phyloP scores from a whole-genome alignment of 2,797 vertebrate species.

The Pelodytes ibericus region DNA sequence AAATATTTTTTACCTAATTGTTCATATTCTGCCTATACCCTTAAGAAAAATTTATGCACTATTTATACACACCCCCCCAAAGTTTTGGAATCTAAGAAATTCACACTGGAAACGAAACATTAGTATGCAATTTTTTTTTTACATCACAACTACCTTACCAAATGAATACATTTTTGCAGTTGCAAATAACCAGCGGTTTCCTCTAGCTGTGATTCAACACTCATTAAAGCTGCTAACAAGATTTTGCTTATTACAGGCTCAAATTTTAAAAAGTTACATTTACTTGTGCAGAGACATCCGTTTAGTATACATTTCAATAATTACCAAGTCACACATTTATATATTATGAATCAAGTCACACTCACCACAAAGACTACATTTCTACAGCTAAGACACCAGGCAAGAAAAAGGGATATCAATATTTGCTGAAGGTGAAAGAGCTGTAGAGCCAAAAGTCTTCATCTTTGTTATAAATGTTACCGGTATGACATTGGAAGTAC shows the following conservation, averaged over 20 bases:
- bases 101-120: slow-evolving; percentile 59
- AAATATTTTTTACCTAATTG: no score
- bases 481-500: no score
- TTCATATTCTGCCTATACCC: no score
- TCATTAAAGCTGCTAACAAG: slow-evolving; percentile 62
- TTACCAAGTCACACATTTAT: slow-evolving; percentile 40
- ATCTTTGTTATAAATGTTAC: no score
- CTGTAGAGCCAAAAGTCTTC: no score
- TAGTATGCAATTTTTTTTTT: slow-evolving; percentile 48
- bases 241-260: slow-evolving; percentile 60
- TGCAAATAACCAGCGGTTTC: slow-evolving; percentile 56
- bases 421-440: not conserved
- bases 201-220: slow-evolving; percentile 60
- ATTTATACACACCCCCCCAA: slow-evolving; percentile 5
- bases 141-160: slow-evolving; percentile 50
- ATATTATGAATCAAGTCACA: slow-evolving; percentile 10
- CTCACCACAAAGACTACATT: not conserved
- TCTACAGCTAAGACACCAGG: not conserved
- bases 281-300: slow-evolving; percentile 56
- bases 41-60: not conserved
- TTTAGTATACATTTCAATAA: slow-evolving; percentile 60
- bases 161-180: slow-evolving; percentile 58
- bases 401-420: not conserved
- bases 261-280: slow-evolving; percentile 60
- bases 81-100: slow-evolving; percentile 26